phyloP scores from a whole-genome alignment of 2,113 vertebrate genomes.

The Orientallactaga bullata region DNA sequence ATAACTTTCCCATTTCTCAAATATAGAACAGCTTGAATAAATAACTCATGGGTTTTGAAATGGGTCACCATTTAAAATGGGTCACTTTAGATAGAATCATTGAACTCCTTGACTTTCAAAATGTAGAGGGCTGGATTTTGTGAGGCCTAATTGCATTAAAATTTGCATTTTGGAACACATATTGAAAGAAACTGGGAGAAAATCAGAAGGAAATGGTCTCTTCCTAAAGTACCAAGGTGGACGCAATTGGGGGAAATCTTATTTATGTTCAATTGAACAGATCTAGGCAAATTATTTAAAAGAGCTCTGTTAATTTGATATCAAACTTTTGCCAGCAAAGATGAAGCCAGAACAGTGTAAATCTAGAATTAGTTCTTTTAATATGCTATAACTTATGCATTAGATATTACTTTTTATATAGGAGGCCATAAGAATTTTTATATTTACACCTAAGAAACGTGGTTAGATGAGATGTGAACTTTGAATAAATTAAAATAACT shows the following conservation, averaged over 20 bases:
- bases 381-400: not conserved
- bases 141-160: constrained; percentile 36
- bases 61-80: constrained; percentile 81
- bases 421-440: not conserved
- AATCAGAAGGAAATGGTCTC: not conserved
- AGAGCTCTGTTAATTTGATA: not conserved
- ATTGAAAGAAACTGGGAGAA: constrained; percentile 39
- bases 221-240: constrained; percentile 4
- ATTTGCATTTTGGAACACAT: constrained; percentile 4
- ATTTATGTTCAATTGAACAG: not conserved
- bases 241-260: not conserved
- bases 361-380: not conserved
- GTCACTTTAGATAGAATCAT: constrained; percentile 71
- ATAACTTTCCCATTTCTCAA: constrained; percentile 61
- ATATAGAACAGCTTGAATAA: constrained; percentile 71
- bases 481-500: constrained; percentile 26
- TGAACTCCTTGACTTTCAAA: constrained; percentile 71
- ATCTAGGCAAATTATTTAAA: constrained; percentile 24
- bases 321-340: not conserved
- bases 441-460: constrained; percentile 36
- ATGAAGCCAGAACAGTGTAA: constrained; percentile 12
- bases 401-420: not conserved
- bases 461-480: constrained; percentile 42
- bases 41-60: constrained; percentile 75
- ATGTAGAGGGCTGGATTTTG: constrained; percentile 4